These are phyloP conservation scores for Anolis sagrei DNA, from an alignment of 2,113 vertebrate genomes.

Conservation along the genomic window DNA sequence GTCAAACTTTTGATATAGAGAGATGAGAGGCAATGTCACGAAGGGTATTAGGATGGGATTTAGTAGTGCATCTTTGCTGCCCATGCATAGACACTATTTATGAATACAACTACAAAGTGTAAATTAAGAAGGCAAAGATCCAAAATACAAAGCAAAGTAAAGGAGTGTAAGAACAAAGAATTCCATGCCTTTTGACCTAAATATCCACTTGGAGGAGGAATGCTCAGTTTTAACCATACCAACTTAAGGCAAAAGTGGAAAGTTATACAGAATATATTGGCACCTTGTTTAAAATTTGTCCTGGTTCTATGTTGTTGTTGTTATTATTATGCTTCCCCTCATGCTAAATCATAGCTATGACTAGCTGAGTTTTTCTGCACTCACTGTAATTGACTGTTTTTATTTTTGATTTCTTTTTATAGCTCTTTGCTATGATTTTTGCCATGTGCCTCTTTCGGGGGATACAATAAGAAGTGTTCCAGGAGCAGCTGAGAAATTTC, in stretches of 20 bases:
- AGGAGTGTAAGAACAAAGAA: background rate
- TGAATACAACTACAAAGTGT: background rate
- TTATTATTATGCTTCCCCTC: background rate
- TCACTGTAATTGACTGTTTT: background rate
- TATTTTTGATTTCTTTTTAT: constrained; percentile 42
- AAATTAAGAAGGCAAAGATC: background rate
- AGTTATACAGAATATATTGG: background rate
- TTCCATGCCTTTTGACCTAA: background rate
- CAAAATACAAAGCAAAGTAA: too few relatives aligned
- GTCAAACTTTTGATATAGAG: background rate
- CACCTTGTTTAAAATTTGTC: background rate
- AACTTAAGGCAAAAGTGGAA: background rate
- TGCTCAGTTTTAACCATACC: background rate
- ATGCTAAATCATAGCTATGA: too few relatives aligned
- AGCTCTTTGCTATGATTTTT: constrained; percentile 95
- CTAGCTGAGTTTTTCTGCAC: background rate
- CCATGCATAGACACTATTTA: background rate
- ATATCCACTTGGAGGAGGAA: background rate
- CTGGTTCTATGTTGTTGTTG: background rate
- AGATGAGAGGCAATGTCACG: background rate
- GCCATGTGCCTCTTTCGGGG: constrained; percentile 95
- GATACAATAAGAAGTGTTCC: constrained; percentile 82
- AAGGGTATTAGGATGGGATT: background rate
- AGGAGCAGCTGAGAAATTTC: background rate
- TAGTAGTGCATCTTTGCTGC: background rate